These are phyloP conservation scores for Augiades crinisus DNA, from an alignment of 2,888 invertebrate genomes.

Conservation along the genomic window DNA sequence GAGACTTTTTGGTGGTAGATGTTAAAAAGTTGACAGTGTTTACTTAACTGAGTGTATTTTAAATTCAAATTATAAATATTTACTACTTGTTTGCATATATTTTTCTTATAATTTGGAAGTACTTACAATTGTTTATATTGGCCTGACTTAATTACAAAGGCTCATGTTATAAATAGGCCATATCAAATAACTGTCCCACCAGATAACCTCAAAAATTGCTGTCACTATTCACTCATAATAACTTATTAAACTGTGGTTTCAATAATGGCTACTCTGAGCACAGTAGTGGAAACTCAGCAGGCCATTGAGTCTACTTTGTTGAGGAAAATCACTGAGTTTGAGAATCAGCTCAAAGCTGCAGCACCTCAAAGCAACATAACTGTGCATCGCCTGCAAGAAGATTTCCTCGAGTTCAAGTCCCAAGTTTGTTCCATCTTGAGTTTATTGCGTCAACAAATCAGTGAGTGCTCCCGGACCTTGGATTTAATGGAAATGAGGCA, in stretches of 20 bases:
- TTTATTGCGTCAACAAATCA: no score
- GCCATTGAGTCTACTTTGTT: neutral
- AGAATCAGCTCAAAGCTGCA: neutral
- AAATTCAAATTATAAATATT: neutral
- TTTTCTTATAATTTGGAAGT: neutral
- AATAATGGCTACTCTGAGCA: neutral
- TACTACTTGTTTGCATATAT: no score
- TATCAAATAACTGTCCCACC: neutral
- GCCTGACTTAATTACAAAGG: neutral
- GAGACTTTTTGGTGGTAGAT: neutral
- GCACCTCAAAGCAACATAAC: neutral
- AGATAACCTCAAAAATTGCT: no score
- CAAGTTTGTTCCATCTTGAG: no score
- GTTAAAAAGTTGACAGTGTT: neutral
- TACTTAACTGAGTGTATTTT: neutral
- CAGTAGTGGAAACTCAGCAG: neutral
- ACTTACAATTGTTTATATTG: neutral
- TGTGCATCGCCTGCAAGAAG: no score
- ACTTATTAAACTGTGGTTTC: neutral
- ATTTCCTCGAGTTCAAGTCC: no score
- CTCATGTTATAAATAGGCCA: neutral
- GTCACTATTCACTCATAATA: neutral
- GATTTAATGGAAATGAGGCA: no score
- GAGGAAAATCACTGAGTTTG: neutral
- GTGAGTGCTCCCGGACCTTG: no score